phyloP scores from a whole-genome alignment of 2,888 invertebrate species.

The Byasa hedistus region DNA sequence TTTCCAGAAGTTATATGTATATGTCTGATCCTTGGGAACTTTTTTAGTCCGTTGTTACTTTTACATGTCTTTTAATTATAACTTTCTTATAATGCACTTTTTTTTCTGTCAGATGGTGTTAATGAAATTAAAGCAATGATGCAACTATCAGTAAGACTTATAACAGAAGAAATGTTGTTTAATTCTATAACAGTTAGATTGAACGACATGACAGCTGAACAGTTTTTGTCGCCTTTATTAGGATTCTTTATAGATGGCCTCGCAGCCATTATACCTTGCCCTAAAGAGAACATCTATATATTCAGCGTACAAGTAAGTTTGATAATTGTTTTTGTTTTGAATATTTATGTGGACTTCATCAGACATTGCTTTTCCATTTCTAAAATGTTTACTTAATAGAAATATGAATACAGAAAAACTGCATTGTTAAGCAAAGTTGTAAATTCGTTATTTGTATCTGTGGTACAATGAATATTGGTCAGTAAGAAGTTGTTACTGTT shows the following conservation, averaged over 20 bases:
- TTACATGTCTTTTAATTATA: neutral
- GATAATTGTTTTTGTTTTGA: neutral
- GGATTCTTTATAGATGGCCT: conserved; percentile 94
- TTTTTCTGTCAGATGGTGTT: conserved; percentile 85
- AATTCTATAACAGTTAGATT: conserved; percentile 96
- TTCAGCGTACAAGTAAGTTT: conserved; percentile 89
- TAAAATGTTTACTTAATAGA: no score
- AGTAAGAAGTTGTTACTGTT: no score
- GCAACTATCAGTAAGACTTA: conserved; percentile 92
- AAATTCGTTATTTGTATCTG: no score
- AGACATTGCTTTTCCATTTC: no score
- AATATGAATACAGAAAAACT: no score
- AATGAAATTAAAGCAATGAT: conserved; percentile 96
- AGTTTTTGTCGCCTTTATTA: conserved; percentile 92
- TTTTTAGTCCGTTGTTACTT: neutral
- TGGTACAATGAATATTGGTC: no score
- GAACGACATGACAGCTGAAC: conserved; percentile 95
- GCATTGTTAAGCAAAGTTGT: no score
- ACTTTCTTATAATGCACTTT: neutral
- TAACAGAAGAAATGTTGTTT: conserved; percentile 96
- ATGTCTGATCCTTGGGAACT: neutral
- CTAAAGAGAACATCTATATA: conserved; percentile 94
- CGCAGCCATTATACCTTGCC: conserved; percentile 94
- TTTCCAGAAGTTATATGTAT: no score
- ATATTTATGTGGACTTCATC: no score